phyloP scores from a whole-genome alignment of 2,113 vertebrate species.

The Phylloscopus whistleri region DNA sequence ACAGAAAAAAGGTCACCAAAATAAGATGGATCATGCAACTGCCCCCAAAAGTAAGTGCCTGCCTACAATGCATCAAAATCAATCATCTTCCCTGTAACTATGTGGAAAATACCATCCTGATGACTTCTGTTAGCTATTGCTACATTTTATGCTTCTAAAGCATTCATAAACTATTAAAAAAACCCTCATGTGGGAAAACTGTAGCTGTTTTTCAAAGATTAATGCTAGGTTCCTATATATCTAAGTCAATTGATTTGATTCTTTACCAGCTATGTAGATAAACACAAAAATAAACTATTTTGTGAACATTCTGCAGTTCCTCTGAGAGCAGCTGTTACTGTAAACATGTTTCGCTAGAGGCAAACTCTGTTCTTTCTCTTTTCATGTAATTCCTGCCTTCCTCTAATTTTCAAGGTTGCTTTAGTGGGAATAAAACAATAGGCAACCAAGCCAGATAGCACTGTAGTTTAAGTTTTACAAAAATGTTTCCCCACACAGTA shows the following conservation, averaged over 20 bases:
- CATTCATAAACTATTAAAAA: neutral
- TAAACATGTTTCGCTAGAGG: slow-evolving; percentile 51
- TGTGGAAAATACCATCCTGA: neutral
- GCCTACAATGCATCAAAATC: neutral
- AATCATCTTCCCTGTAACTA: neutral
- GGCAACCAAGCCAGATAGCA: neutral
- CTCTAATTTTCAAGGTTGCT: slow-evolving; percentile 48
- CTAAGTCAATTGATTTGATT: slow-evolving; percentile 12
- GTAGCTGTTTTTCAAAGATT: neutral
- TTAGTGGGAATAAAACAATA: slow-evolving; percentile 2
- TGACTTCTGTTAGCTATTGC: neutral
- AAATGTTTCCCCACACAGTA: neutral
- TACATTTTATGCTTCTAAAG: neutral
- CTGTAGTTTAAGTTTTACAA: neutral
- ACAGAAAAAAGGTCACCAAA: neutral
- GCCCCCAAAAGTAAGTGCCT: neutral
- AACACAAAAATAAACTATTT: slow-evolving; percentile 40
- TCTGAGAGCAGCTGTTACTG: slow-evolving; percentile 59
- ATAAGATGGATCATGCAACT: neutral
- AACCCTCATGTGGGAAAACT: neutral
- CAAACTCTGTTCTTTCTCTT: slow-evolving; percentile 47
- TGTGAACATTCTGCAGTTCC: slow-evolving; percentile 17
- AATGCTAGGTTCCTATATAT: neutral
- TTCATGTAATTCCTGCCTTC: slow-evolving; percentile 27
- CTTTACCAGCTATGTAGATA: neutral